Evolutionary conservation across 92 coral and sea anemone genomes (phyloP), one percentile per base, ranked within the genome.

Genomic region (Porites divaricata): DNA sequence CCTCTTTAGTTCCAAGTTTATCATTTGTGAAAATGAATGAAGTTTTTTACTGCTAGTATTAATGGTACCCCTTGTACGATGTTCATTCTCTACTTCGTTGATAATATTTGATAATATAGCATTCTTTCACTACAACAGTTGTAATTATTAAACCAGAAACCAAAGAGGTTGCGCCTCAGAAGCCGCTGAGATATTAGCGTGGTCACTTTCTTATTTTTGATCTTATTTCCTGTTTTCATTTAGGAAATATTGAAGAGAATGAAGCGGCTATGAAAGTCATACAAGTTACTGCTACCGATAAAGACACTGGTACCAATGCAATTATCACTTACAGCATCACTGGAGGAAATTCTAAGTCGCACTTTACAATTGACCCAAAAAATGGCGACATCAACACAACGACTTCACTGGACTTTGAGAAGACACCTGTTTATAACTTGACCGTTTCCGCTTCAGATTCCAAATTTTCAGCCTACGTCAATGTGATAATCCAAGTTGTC

Each of bases 401-500:
- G 10, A 25, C 86, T 1, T 9, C 41, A 17, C 90, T 95, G 8
- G 98, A 97, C 88, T 97, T 79, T 59, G 99, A 97, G 74, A 75
- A 50, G 10, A 72, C 80, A 6, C 81, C 86, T 14, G 10, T 28
- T 0, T 77, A 92, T 76, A 81, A 50, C 13, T 81, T 97, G 56
- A 83, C 75, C 16, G 93, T 97, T 25, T 61, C 89, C 35, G 99
- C 97, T 26, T 81, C 90, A 6, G 99, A 97, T 75, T 56, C 89
- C 22, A 80, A 72, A 26, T 70, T 70, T 73, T 83, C 89, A 6
- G 9, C 89, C 0, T 20, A 24, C 8, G 87, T 86, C 20, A 80
- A 64, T 12, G 95, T 95, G 5, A 58, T 58, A 8, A 80, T 97
- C 63, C 85, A 75, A 1, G 92, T 97, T 1, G 56, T 91, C 6